Percentiles rank a stretch among this genome's conserved stretches.
Conservation (phyloP, 2,113 vertebrate genomes). For the Ramphastos sulfuratus region DNA sequence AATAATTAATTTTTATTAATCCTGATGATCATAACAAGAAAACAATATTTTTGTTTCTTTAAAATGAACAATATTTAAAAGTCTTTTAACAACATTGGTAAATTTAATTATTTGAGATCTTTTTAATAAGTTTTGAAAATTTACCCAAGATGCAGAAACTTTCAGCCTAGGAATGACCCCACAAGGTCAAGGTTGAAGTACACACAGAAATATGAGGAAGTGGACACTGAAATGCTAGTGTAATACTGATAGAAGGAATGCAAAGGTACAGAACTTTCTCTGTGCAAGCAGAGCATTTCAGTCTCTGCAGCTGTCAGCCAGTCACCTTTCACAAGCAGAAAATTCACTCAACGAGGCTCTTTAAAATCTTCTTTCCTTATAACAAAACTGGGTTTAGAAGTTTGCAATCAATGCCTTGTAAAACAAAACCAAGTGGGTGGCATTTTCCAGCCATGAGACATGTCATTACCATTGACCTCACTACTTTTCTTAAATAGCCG, state of each 20-base stretch:
- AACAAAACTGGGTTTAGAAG: slow-evolving; percentile 72
- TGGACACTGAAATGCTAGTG: neutral
- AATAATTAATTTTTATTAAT: neutral
- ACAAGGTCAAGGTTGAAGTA: neutral
- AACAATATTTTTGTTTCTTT: neutral
- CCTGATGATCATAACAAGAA: neutral
- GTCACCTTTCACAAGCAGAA: slow-evolving; percentile 33
- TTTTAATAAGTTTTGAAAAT: neutral
- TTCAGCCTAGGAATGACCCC: neutral
- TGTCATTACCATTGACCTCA: slow-evolving; percentile 79
- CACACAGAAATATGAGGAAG: neutral
- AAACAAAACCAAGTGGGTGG: slow-evolving; percentile 68
- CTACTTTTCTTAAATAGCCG: slow-evolving; percentile 77
- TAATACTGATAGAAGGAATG: neutral
- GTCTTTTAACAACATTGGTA: neutral
- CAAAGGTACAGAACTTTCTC: neutral
- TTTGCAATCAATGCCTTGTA: slow-evolving; percentile 71
- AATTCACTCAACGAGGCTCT: neutral
- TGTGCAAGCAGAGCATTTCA: neutral
- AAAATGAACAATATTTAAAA: slow-evolving; percentile 35
- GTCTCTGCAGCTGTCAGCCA: neutral
- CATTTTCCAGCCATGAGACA: slow-evolving; percentile 71
- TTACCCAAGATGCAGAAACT: neutral
- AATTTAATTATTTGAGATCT: neutral
- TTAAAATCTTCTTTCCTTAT: slow-evolving; percentile 22